Evolutionary conservation across 2,888 invertebrate species (phyloP), one percentile per base, ranked within the genome.

Genomic region (Hofmannophila pseudospretella): DNA sequence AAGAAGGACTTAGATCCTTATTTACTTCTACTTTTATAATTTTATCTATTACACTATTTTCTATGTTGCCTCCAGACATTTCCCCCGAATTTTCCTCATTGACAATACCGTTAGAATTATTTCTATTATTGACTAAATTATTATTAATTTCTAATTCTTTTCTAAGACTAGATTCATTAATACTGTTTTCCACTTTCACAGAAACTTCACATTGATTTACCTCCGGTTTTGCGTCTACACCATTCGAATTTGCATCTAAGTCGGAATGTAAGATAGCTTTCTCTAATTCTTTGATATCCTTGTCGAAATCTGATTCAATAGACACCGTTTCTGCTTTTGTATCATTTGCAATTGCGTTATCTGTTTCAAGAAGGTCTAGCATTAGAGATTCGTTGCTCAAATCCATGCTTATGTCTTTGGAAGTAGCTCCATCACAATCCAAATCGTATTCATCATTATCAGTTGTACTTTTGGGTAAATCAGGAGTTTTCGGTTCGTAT

Each of bases 361-460:
- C 4, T 25, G 26, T n/a, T 32, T 32, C 37, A 7, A 34, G 7
- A 5, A 34, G 7, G 11, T 38, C 13, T 19, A 38, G 20, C 1
- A 30, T 9, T 13, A 34, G 9, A 26, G 38, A 34, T 14, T 33
- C 33, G 7, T 34, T 34, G 10, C 30, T 34, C 1, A 30, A 12
- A 30, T 23, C n/a, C n/a, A 23, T 2, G n/a, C 23, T 23, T 4
- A 23, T 1, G 23, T 23, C 23, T 23, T n/a, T 23, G n/a, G 8
- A 23, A 2, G n/a, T 2, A n/a, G 8, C n/a, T n/a, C n/a, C 23
- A 23, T 23, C 8, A 23, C n/a, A 23, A n/a, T 23, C n/a, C 7
- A n/a, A 23, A n/a, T 23, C 23, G 8, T 23, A n/a, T n/a, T n/a
- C n/a, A 1, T 23, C 23, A 23, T 23, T n/a, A 23, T 23, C 23